Base-by-base conservation (phyloP, 2,797 vertebrate genomes). In the Thunnus albacares region DNA sequence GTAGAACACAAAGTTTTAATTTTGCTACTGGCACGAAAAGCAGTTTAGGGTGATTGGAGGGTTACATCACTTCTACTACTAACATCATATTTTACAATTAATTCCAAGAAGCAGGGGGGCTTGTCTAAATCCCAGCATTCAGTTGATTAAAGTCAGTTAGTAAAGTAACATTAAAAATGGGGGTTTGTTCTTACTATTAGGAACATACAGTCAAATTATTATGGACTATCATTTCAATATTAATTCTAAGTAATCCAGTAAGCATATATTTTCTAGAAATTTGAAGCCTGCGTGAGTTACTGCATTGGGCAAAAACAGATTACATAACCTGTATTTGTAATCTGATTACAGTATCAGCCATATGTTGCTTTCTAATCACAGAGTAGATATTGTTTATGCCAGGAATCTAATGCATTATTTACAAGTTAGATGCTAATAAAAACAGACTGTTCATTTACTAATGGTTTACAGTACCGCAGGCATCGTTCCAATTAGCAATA, bases 341-440 rank as follows among this genome's bases (percentile, higher is more conserved):
- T 92, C 84, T 85, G 88, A 92, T 88, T 91, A 92, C 88, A 71
- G 69, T 81, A 49, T 62, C 57, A 0, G 43, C 87, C 84, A 89
- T 80, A 81, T 91, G 83, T 75, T 81, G 81, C 79, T 82, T 82
- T 89, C 70, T 80, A 85, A 87, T 89, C 85, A 88, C 89, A 90
- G 91, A 95, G 94, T 94, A 96, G 95, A 93, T 79, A 95, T 94
- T 96, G 92, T 95, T 96, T 95, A 94, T 94, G 92, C 95, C 96
- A 96, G 95, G 94, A 96, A 96, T 96, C 96, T 96, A 97, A 98
- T 98, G 96, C 95, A 97, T 97, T 98, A 98, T 98, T 98, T 97
- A 98, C 96, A 97, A 97, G 97, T 96, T 95, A 93, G 96, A 97
- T 96, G 96, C 96, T 98, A 97, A 98, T 98, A 97, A 97, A 98